Base-by-base conservation (phyloP, 1,140 invertebrate species). In the Papilio xuthus region DNA sequence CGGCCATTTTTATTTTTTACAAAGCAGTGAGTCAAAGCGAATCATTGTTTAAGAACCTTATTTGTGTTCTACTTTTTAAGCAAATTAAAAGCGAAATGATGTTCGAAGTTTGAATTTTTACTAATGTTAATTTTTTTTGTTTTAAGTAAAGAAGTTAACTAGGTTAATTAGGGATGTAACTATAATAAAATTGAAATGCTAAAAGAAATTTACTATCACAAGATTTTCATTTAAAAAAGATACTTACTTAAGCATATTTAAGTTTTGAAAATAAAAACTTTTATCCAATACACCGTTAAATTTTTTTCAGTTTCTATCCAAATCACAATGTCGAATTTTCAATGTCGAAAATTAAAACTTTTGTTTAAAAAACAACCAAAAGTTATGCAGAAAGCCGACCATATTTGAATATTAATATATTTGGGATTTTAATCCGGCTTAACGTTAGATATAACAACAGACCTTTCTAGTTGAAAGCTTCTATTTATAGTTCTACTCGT, bases 381-480 rank as follows among this genome's bases (percentile, higher is more conserved):
- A 60, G 50, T 12, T 60, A 26, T 60, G 23, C 9, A 60, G 56
- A 60, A 60, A 26, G 56, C 23, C 56, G 18, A 23, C 23, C 13
- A 60, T 60, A 26, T 60, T 60, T 60, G 56, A 60, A 60, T 60
- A 26, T 53, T 53, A 53, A 53, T 53, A 67, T 28, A 67, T 67
- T 67, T 67, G 60, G 60, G 23, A 67, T 67, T 67, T 67, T 67
- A 67, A 67, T 67, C 26, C 60, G 60, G 60, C 60, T 67, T 67
- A 28, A 15, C 26, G 60, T 32, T 67, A 28, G 26, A 53, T 53
- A 53, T n/a, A 67, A 63, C 12, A 63, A 28, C 60, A 32, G 60
- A 67, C 60, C 23, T 67, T 67, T 67, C 26, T 15, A 26, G 60
- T 67, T 67, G 60, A 28, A 67, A 67, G 60, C 60, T 28, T 67